Evolutionary conservation across 2,113 vertebrate species (phyloP), one percentile per base, ranked within the genome.

Genomic region (Hemichromis elongatus): DNA sequence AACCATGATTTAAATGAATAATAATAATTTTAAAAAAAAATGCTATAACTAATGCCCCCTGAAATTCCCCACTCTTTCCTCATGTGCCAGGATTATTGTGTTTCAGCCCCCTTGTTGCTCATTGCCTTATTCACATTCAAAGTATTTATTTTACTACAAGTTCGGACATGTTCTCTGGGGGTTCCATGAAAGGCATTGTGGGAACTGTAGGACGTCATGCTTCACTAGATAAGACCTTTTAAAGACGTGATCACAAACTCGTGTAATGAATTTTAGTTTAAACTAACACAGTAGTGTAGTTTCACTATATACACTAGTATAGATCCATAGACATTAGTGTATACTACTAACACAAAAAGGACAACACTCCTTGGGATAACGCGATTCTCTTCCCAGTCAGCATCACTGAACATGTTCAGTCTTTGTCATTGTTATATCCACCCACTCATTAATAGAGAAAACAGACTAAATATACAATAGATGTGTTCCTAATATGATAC

Each of bases 101-200:
- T 73, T 75, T 75, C 50, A 50, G 26, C 16, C 26, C 16, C 19
- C 30, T n/a, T 33, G 18, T 75, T 52, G 45, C 4, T 0, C 70
- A 30, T 75, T 30, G 70, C 16, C 11, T 13, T 30, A 75, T 33
- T 52, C 18, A 33, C 10, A 52, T 33, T 75, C 26, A 52, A 52
- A 75, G 70, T 30, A n/a, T 75, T n/a, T 33, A 75, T 30, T 75
- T 33, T 50, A 10, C 11, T 52, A 52, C 70, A 0, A 33, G 10
- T 52, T 52, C 52, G 70, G 26, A 28, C 68, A 30, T 8, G 42
- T 50, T 75, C 10, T 75, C 24, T 28, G 68, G 24, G 6, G 16
- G 18, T 50, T 75, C 42, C 70, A 37, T 13, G 45, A 75, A 13
- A 75, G 26, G 70, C 26, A 75, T 52, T 52, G 70, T 75, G 70